Evolutionary conservation across 2,888 invertebrate genomes (phyloP).

Genomic region (Drosophila merina): DNA sequence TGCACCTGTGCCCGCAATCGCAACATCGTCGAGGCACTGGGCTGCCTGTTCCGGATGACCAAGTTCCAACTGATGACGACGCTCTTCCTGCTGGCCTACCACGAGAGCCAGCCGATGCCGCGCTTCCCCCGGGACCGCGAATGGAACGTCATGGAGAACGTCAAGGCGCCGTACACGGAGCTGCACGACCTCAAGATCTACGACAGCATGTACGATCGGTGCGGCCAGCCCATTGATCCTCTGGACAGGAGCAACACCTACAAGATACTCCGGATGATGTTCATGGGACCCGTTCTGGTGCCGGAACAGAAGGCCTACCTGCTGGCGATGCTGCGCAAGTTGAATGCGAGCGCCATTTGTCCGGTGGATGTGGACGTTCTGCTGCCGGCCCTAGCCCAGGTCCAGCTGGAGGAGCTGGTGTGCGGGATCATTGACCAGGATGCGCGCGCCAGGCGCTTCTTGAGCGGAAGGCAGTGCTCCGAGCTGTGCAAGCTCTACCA

Average conservation of each 20-base stretch:
- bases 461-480: conserved; percentile 33
- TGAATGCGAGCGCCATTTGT: conserved; percentile 43
- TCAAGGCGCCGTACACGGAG: conserved; percentile 59
- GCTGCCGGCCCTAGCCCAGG: conserved; percentile 25
- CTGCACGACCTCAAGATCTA: conserved; percentile 64
- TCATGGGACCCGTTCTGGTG: conserved; percentile 39
- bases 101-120: conserved; percentile 28
- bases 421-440: conserved; percentile 52
- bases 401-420: conserved; percentile 43
- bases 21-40: conserved; percentile 60
- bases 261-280: conserved; percentile 59
- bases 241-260: conserved; percentile 43
- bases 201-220: conserved; percentile 69
- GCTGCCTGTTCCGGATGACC: conserved; percentile 49
- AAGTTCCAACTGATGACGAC: conserved; percentile 40
- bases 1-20: conserved; percentile 35
- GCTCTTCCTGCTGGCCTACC: conserved; percentile 49
- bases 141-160: conserved; percentile 59
- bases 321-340: conserved; percentile 34
- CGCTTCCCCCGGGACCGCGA: conserved; percentile 38
- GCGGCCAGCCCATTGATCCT: conserved; percentile 60
- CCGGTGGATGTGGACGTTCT: conserved; percentile 44
- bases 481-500: conserved; percentile 45
- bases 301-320: conserved; percentile 45
- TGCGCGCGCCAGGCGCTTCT: conserved; percentile 8